phyloP scores from a whole-genome alignment of 2,113 vertebrate genomes.

The Gasterosteus aculeatus region DNA sequence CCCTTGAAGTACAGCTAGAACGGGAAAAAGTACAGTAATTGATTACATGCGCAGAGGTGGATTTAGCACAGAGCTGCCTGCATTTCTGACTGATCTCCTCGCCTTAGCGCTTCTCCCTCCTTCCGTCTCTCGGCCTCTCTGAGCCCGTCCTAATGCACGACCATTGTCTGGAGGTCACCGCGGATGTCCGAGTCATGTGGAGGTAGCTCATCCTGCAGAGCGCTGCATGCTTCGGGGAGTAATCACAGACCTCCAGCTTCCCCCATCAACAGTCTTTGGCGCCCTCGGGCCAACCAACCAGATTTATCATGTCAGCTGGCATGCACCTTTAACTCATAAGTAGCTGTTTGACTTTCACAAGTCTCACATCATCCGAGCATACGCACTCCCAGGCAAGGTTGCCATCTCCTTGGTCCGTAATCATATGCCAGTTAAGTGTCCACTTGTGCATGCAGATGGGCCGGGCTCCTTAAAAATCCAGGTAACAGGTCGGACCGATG shows the following conservation, averaged over 20 bases:
- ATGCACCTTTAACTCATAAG: constrained; percentile 83
- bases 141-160: constrained; percentile 49
- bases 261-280: constrained; percentile 76
- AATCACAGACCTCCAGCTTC: constrained; percentile 76
- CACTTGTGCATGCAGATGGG: constrained; percentile 81
- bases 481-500: constrained; percentile 69
- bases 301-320: constrained; percentile 85
- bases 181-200: constrained; percentile 72
- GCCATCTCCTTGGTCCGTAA: constrained; percentile 80
- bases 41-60: constrained; percentile 54
- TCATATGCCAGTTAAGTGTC: constrained; percentile 82
- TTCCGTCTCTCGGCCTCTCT: constrained; percentile 37
- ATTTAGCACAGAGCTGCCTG: constrained; percentile 27
- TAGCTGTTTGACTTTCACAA: constrained; percentile 87
- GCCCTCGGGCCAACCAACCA: constrained; percentile 81
- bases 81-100: constrained; percentile 57
- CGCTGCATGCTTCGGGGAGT: constrained; percentile 76
- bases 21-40: constrained; percentile 53
- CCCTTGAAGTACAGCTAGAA: constrained; percentile 39
- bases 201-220: constrained; percentile 70
- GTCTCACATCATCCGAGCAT: constrained; percentile 76
- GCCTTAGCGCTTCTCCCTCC: constrained; percentile 16
- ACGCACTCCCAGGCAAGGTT: constrained; percentile 81
- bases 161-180: constrained; percentile 80
- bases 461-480: constrained; percentile 67